These are phyloP conservation scores for Emydoidea blandingii DNA, from an alignment of 2,797 vertebrate species.

Conservation along the genomic window DNA sequence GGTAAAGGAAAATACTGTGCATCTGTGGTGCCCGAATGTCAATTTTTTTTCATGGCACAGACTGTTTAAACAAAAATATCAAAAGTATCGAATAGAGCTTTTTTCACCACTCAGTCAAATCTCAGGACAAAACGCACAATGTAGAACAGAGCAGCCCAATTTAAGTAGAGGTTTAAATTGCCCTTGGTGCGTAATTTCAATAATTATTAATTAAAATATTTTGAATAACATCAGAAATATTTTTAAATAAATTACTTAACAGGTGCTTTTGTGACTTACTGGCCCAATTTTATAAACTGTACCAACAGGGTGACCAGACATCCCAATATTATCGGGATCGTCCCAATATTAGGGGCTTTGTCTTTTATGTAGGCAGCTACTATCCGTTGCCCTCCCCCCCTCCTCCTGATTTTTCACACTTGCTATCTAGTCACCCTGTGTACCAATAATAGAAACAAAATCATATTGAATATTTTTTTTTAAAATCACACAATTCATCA, in stretches of 20 bases:
- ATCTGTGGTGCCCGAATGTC: slow-evolving; percentile 10
- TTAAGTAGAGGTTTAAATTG: neutral
- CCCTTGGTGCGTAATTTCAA: neutral
- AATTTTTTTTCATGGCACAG: slow-evolving; percentile 56
- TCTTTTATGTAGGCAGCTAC: neutral
- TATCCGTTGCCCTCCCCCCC: no score
- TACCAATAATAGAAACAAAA: neutral
- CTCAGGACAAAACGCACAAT: slow-evolving; percentile 8
- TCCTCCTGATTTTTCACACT: neutral
- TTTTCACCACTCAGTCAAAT: slow-evolving; percentile 10
- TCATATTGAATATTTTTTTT: neutral
- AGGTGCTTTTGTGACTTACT: neutral
- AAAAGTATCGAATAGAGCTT: slow-evolving; percentile 53
- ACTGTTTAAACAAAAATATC: slow-evolving; percentile 44
- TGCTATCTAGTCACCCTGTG: neutral
- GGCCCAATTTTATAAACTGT: neutral
- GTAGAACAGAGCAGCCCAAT: neutral
- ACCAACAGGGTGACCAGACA: neutral
- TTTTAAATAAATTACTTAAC: neutral
- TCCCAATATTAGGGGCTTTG: neutral
- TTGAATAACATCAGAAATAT: neutral
- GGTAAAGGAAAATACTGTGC: slow-evolving; percentile 28
- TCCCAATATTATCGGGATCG: no score
- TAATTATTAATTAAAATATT: neutral
- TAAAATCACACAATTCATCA: neutral